phyloP scores from a whole-genome alignment of 2,888 invertebrate genomes.

The Selenia dentaria region DNA sequence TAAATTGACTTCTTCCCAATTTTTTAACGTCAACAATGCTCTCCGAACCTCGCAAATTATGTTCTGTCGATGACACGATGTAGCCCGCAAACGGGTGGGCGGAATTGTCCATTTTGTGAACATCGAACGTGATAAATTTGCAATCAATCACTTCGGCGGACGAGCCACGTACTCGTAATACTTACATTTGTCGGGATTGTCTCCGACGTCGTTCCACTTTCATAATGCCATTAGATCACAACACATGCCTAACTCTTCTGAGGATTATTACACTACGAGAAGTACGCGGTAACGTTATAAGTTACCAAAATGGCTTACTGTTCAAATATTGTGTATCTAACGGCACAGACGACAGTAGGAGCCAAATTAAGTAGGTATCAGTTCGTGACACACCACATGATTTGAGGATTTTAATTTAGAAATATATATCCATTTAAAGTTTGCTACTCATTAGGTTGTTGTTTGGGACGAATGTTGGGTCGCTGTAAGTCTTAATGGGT shows the following conservation, averaged over 20 bases:
- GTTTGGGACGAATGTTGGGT: conserved; percentile 25
- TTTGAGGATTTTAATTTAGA: conserved; percentile 51
- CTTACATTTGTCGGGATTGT: conserved; percentile 27
- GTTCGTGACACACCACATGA: conserved; percentile 54
- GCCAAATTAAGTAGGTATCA: conserved; percentile 27
- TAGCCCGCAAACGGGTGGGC: conserved; percentile 13
- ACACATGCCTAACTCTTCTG: not conserved
- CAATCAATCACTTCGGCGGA: conserved; percentile 31
- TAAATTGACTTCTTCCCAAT: conserved; percentile 10
- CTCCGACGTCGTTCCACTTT: conserved; percentile 11
- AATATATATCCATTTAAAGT: conserved; percentile 37
- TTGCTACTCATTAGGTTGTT: conserved; percentile 29
- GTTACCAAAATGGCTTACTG: not conserved
- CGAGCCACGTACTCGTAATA: conserved; percentile 26
- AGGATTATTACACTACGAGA: too few relatives aligned
- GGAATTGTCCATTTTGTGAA: conserved; percentile 26
- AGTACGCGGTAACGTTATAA: too few relatives aligned
- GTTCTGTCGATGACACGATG: conserved; percentile 19
- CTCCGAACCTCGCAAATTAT: conserved; percentile 15
- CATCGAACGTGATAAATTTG: conserved; percentile 24
- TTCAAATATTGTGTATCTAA: not conserved
- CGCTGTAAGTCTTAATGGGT: conserved; percentile 37
- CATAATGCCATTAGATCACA: conserved; percentile 2
- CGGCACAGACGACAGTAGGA: conserved; percentile 5
- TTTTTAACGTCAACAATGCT: not conserved